Evolutionary conservation across 2,113 vertebrate genomes (phyloP).

Genomic region (Melanerpes formicivorus): DNA sequence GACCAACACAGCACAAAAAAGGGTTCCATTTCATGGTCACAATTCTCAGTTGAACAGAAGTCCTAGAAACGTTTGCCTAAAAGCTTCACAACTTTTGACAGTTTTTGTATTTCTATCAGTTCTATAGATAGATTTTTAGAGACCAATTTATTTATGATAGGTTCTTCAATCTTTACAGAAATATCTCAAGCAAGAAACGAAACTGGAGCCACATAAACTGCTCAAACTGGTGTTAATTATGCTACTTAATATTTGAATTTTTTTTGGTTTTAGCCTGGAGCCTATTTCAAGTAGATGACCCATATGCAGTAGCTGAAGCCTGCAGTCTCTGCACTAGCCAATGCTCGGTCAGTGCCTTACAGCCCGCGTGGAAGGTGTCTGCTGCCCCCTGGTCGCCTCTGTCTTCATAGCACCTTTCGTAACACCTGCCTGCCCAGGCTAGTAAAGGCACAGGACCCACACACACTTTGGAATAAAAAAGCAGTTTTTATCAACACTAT

Average conservation of each 20-base stretch:
- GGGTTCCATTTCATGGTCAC: neutral
- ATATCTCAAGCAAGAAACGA: neutral
- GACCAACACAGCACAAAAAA: fast-evolving
- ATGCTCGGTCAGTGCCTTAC: too few relatives aligned
- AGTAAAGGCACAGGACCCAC: fast-evolving
- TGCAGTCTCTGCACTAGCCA: fast-evolving
- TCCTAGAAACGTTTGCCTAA: neutral
- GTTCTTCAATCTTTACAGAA: neutral
- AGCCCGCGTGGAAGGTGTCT: fast-evolving
- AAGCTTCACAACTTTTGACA: neutral
- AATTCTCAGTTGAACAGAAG: neutral
- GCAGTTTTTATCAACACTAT: fast-evolving
- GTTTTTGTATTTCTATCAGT: neutral
- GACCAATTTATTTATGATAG: neutral
- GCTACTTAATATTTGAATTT: neutral
- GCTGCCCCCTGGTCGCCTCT: neutral
- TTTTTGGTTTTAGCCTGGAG: neutral
- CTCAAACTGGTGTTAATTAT: neutral
- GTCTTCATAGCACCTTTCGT: neutral
- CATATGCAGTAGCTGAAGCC: fast-evolving
- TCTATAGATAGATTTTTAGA: neutral
- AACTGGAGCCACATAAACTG: neutral
- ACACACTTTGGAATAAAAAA: fast-evolving
- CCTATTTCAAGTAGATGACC: fast-evolving
- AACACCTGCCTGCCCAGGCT: fast-evolving